A percentile compares a stretch with the other conserved stretches of the same genome.
Evolutionary conservation across 2,888 invertebrate genomes (phyloP).

Genomic region (Tricholauxania praeusta): DNA sequence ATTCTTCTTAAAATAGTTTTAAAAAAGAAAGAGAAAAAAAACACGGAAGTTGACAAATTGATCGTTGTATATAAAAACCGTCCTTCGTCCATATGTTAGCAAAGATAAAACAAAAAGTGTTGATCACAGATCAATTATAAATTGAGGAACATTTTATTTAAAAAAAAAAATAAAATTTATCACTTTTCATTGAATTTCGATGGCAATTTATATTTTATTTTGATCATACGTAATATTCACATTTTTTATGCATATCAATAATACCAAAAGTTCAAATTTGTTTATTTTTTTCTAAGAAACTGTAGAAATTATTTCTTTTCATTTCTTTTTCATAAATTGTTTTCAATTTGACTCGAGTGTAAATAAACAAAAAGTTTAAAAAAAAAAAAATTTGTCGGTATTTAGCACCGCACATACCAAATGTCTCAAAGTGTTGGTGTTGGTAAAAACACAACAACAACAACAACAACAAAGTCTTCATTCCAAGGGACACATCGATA

Average conservation of each 20-base stretch:
- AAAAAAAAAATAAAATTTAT: no score
- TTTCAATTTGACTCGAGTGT: conserved; percentile 49
- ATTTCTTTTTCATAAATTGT: conserved; percentile 41
- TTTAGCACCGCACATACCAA: conserved; percentile 20
- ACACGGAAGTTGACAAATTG: conserved; percentile 5
- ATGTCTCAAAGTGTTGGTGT: neutral
- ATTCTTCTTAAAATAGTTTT: no score
- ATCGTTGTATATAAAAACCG: neutral
- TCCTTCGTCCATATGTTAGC: neutral
- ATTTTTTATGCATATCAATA: conserved; percentile 19
- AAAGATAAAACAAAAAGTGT: no score
- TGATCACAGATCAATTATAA: no score
- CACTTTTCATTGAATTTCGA: no score
- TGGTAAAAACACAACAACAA: no score
- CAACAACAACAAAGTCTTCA: no score
- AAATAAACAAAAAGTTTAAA: conserved; percentile 47
- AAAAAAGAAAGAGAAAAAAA: no score
- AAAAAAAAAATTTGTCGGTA: conserved; percentile 6
- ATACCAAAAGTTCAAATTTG: conserved; percentile 32
- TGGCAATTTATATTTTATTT: no score
- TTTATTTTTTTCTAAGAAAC: conserved; percentile 28
- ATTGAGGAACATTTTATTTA: no score
- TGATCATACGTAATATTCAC: no score
- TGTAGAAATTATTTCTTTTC: conserved; percentile 23
- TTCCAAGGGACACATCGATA: no score